Base-by-base conservation (phyloP, 1,140 invertebrate genomes). In the Anastrepha obliqua region DNA sequence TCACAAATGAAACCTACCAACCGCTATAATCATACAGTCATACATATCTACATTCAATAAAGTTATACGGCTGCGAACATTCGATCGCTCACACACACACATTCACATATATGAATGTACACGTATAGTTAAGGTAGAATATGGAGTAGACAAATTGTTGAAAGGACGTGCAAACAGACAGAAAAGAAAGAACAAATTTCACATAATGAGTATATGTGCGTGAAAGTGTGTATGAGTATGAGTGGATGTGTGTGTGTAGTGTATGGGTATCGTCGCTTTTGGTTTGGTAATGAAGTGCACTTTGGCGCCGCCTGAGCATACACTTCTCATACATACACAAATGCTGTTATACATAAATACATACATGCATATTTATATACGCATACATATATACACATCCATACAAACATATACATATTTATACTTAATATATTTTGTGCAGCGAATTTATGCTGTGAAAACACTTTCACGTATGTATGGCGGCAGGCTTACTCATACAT, bases 241-340 rank as follows among this genome's bases (percentile, higher is more conserved):
- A 11, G 9, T 7, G 6, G 1, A 11, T 62, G 15, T 47, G 42
- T 74, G 15, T 62, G 0, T 13, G 67, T 42, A 7, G n/a, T 81
- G 20, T 81, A 47, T n/a, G 74, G 44, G 74, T 47, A 81, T 81
- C 44, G 15, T 44, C 39, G 67, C 67, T 74, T 81, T 81, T n/a
- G 74, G 74, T 81, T 81, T 81, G 47, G 47, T 81, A 81, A 81
- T 81, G 74, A 81, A 81, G 47, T 81, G 74, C 74, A 81, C 74
- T 81, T 81, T 81, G 42, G 67, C 15, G 74, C 47, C 74, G 74
- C 47, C 47, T 51, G 47, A 81, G n/a, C n/a, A 17, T 81, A 62
- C n/a, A 81, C n/a, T 55, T 55, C 13, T 81, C 17, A 42, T 47
- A 81, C 74, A 81, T 51, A 55, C n/a, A 8, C 20, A 39, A 29